A percentile compares a stretch with the other conserved stretches of the same genome.
phyloP scores from a whole-genome alignment of 2,888 invertebrate genomes.

The Apeira syringaria region DNA sequence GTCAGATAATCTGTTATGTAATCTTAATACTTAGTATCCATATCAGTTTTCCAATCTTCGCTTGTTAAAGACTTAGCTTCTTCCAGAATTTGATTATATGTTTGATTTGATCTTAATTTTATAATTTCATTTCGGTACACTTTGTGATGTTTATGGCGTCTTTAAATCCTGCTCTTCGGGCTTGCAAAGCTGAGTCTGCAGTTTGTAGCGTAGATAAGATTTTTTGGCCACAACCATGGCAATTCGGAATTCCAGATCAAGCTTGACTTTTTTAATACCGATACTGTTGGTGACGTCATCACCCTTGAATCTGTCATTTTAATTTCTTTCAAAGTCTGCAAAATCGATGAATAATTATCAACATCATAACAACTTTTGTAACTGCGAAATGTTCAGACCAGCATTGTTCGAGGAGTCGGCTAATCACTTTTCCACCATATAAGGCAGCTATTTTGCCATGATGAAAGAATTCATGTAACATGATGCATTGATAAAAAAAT shows the following conservation, averaged over 20 bases:
- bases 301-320: neutral
- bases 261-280: neutral
- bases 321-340: too few species aligned
- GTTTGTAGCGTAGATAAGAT: neutral
- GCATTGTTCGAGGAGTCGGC: too few species aligned
- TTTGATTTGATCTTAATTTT: neutral
- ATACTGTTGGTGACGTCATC: neutral
- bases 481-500: too few species aligned
- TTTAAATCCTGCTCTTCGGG: neutral
- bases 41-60: too few species aligned
- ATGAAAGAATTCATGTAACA: too few species aligned
- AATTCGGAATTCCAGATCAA: neutral
- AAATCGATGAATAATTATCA: too few species aligned
- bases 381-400: too few species aligned
- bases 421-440: too few species aligned
- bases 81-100: neutral
- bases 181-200: neutral
- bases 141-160: neutral
- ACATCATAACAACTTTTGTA: too few species aligned
- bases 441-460: too few species aligned
- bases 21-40: too few species aligned
- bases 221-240: neutral
- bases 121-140: neutral
- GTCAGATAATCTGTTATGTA: too few species aligned
- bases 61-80: neutral